Conservation (phyloP, 2,113 vertebrate species). For the Ranitomeya variabilis region DNA sequence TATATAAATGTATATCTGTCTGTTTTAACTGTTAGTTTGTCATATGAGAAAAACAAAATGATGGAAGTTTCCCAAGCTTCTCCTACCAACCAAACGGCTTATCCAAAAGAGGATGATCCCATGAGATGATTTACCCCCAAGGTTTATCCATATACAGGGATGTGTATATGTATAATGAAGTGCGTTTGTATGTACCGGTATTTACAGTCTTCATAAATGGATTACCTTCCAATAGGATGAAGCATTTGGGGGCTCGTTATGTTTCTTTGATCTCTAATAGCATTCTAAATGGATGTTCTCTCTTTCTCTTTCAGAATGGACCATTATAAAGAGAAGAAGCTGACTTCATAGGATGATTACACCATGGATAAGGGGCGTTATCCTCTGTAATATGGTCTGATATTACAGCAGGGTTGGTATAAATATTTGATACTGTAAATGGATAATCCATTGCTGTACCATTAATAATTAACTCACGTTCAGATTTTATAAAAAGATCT, state of each 20-base stretch:
- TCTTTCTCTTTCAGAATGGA: constrained; percentile 24
- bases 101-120: too few species aligned
- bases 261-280: neutral
- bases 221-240: too few species aligned
- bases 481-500: neutral
- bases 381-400: neutral
- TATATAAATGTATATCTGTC: too few species aligned
- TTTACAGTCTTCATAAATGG: too few species aligned
- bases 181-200: too few species aligned
- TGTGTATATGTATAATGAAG: too few species aligned
- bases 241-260: neutral
- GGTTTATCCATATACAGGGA: too few species aligned
- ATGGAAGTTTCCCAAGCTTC: too few species aligned
- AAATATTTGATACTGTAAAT: constrained; percentile 30
- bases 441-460: neutral
- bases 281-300: neutral
- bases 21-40: too few species aligned
- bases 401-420: neutral
- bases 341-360: neutral
- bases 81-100: too few species aligned
- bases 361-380: constrained; percentile 19
- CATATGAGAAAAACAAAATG: too few species aligned
- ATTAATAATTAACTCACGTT: constrained; percentile 19
- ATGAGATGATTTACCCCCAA: too few species aligned
- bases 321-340: neutral